These are phyloP conservation scores for Xanthorhoe designata DNA, from an alignment of 2,888 invertebrate genomes.

Conservation along the genomic window DNA sequence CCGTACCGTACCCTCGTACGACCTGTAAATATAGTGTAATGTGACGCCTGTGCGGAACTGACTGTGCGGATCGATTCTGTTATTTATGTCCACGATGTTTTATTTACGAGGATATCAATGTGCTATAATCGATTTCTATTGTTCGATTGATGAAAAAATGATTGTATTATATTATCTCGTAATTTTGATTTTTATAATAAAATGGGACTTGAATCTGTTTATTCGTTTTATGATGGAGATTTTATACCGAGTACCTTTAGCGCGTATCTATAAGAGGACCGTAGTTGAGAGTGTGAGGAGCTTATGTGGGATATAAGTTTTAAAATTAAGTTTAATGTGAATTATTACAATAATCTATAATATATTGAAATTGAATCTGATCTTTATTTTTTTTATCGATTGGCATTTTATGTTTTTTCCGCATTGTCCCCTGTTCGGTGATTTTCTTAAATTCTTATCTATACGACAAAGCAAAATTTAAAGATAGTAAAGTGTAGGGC, in stretches of 20 bases:
- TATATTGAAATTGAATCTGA: slow-evolving; percentile 86
- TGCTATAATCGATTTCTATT: slow-evolving; percentile 82
- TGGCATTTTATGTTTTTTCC: slow-evolving; percentile 73
- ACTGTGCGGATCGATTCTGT: slow-evolving; percentile 74
- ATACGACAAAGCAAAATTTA: not conserved
- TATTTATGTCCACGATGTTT: slow-evolving; percentile 82
- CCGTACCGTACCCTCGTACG: slow-evolving; percentile 27
- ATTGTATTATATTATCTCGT: slow-evolving; percentile 82
- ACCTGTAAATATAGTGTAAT: slow-evolving; percentile 78
- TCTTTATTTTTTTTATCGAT: slow-evolving; percentile 83
- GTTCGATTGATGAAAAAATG: slow-evolving; percentile 80
- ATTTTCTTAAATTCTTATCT: not conserved
- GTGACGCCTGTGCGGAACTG: slow-evolving; percentile 54
- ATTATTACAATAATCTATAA: slow-evolving; percentile 86
- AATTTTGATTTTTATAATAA: slow-evolving; percentile 86
- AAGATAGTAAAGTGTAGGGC: not conserved
- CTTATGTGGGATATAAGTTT: slow-evolving; percentile 84
- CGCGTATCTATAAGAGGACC: slow-evolving; percentile 79
- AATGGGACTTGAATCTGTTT: slow-evolving; percentile 86
- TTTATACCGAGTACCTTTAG: slow-evolving; percentile 85
- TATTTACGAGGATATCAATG: slow-evolving; percentile 81
- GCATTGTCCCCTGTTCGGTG: slow-evolving; percentile 35
- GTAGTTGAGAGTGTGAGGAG: slow-evolving; percentile 81
- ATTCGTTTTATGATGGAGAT: slow-evolving; percentile 85
- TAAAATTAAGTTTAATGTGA: slow-evolving; percentile 84